phyloP scores from a whole-genome alignment of 2,113 vertebrate species.

The Sebastes schlegelii region DNA sequence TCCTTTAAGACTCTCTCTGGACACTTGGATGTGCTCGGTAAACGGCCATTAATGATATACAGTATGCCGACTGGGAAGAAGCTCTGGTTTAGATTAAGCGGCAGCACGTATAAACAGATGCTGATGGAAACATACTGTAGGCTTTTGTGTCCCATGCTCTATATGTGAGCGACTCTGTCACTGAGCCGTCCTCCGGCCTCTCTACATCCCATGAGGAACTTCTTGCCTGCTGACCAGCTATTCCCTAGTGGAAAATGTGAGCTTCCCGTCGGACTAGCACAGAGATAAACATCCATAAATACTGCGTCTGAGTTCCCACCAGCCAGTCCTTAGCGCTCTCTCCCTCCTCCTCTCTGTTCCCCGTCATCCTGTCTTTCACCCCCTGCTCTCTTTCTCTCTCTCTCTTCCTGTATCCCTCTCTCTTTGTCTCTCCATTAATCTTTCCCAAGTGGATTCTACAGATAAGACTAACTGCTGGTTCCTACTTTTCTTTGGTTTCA shows the following conservation, averaged over 20 bases:
- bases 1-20: slow-evolving; percentile 27
- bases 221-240: slow-evolving; percentile 57
- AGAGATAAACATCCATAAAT: slow-evolving; percentile 83
- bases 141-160: slow-evolving; percentile 12
- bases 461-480: slow-evolving; percentile 37
- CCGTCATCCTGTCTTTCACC: slow-evolving; percentile 54
- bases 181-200: slow-evolving; percentile 41
- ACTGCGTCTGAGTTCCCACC: slow-evolving; percentile 76
- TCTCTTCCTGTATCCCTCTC: slow-evolving; percentile 43
- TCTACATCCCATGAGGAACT: slow-evolving; percentile 37
- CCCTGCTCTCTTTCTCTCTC: slow-evolving; percentile 25
- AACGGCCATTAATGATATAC: slow-evolving; percentile 55
- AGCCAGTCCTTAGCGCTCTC: slow-evolving; percentile 44
- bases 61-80: slow-evolving; percentile 28
- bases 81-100: slow-evolving; percentile 57
- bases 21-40: slow-evolving; percentile 34
- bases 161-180: slow-evolving; percentile 37
- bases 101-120: slow-evolving; percentile 61
- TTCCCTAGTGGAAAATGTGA: slow-evolving; percentile 80
- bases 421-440: slow-evolving; percentile 24
- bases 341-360: slow-evolving; percentile 54
- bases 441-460: slow-evolving; percentile 43
- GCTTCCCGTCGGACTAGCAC: slow-evolving; percentile 71
- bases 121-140: slow-evolving; percentile 31
- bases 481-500: slow-evolving; percentile 16